Base-by-base conservation (phyloP, 2,888 invertebrate genomes). In the Synanthedon tipuliformis region DNA sequence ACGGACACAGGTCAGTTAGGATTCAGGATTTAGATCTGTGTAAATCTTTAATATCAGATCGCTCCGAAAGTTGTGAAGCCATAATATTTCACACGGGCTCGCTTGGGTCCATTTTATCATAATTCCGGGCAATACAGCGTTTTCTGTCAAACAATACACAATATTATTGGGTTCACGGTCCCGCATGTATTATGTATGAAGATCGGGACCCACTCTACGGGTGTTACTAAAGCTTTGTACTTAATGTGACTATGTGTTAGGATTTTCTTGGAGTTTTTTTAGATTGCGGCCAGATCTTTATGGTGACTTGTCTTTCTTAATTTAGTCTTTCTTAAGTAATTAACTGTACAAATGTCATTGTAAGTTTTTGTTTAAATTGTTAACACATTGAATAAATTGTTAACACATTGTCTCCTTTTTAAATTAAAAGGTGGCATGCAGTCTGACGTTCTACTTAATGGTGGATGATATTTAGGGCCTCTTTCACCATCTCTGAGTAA, bases 181-280 rank as follows among this genome's bases (percentile, higher is more conserved):
- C 64, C 69, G 55, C 68, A 83, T 84, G 78, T 72, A 72, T 81
- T 81, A 84, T 82, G 81, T 77, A 84, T 83, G 78, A 81, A 65
- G 61, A 61, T 66, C 57, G 56, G 65, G 65, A 68, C 70, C 66
- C 68, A 71, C 67, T 69, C 68, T 59, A 59, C 58, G 55, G 61
- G 61, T 58, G 62, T 62, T 59, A 48, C 49, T 8, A 45, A 41
- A 50, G 56, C 50, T 55, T 54, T 58, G 52, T 50, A 53, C 48
- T 48, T 58, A 50, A 49, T 49, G 49, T 18, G 49, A 49, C 49
- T 49, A 49, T 23, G 16, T 49, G 49, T 49, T 8, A 15, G 12
- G 18, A 49, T 49, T 49, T 18, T 11, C 49, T 15, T 16, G 49
- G 18, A 11, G 11, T 12, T 49, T 13, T 16, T 15, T 49, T 18